Base-by-base conservation (phyloP, 2,797 vertebrate genomes). In the Pipistrellus kuhlii region DNA sequence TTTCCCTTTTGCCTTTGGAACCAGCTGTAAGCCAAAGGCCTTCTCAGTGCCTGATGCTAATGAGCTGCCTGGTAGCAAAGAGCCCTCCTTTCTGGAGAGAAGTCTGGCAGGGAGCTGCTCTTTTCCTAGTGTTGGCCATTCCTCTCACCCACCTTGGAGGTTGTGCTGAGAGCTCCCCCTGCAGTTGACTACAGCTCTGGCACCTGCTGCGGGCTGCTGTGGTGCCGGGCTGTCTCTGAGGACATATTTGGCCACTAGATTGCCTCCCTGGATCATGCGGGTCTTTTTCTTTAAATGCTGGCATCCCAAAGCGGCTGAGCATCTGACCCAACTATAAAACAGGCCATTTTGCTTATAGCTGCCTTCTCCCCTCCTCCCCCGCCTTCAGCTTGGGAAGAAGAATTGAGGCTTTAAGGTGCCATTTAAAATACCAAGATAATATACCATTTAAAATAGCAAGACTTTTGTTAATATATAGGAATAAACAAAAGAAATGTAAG, bases 291-390 rank as follows among this genome's bases (percentile, higher is more conserved):
- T 89, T 59, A 41, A 71, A 73, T 10, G 14, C 5, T 44, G 69
- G 68, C 48, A 1, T 89, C 46, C 66, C 85, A 35, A 64, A 87
- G 85, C 44, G 44, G 48, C 80, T 32, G 71, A 44, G 57, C 75
- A 69, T 76, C 71, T 91, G 80, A 30, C 35, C 30, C 48, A 78
- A 30, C 1, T n/a, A 57, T 92, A 64, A 78, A 88, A 59, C 25
- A 77, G 69, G 12, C 15, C 23, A 66, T 93, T 94, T 85, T 72
- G 66, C 81, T 86, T 38, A 72, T 53, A 71, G 90, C 21, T 82
- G 8, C 71, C 35, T 85, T 89, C 27, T 17, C 69, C 44, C 9
- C 14, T 55, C 85, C 23, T 17, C 69, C 38, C 9, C 18, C 68
- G 9, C 38, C 38, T n/a, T 92, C 59, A 32, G 25, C 73, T 86